Evolutionary conservation across 2,888 invertebrate species (phyloP).

Genomic region (Drepana falcataria): DNA sequence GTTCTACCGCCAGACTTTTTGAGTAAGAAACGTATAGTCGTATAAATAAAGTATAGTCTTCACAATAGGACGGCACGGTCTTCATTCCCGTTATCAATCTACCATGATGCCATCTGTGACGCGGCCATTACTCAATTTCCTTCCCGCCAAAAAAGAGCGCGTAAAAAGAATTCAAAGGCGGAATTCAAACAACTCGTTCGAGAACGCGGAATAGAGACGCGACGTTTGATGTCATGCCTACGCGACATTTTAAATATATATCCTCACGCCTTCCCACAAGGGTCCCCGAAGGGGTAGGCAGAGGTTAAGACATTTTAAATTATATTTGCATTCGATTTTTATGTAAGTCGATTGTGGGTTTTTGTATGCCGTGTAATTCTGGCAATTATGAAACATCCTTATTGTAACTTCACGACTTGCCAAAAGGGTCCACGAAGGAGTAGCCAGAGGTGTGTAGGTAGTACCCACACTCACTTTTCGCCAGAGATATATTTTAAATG

Average conservation of each 20-base stretch:
- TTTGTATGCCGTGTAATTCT: no score
- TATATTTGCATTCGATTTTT: constrained; percentile 10
- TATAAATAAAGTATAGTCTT: constrained; percentile 23
- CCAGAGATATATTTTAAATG: no score
- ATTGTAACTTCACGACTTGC: no score
- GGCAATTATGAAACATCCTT: no score
- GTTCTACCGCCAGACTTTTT: not conserved
- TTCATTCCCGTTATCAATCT: constrained; percentile 75
- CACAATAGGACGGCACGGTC: constrained; percentile 58
- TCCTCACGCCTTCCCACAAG: no score
- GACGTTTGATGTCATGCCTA: constrained; percentile 3
- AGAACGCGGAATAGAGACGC: constrained; percentile 37
- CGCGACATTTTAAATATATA: constrained; percentile 7
- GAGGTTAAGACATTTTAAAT: constrained; percentile 19
- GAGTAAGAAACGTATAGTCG: constrained; percentile 19
- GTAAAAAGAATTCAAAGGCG: constrained; percentile 48
- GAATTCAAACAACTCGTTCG: constrained; percentile 43
- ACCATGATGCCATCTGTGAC: constrained; percentile 77
- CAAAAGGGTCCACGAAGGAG: no score
- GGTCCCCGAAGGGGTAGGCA: no score
- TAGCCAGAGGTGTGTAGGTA: no score
- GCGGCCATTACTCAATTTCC: constrained; percentile 74
- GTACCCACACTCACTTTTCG: no score
- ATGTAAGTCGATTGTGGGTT: no score
- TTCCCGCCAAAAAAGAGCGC: constrained; percentile 58